Evolutionary conservation across 2,797 vertebrate genomes (phyloP).

Genomic region (Euthynnus affinis): DNA sequence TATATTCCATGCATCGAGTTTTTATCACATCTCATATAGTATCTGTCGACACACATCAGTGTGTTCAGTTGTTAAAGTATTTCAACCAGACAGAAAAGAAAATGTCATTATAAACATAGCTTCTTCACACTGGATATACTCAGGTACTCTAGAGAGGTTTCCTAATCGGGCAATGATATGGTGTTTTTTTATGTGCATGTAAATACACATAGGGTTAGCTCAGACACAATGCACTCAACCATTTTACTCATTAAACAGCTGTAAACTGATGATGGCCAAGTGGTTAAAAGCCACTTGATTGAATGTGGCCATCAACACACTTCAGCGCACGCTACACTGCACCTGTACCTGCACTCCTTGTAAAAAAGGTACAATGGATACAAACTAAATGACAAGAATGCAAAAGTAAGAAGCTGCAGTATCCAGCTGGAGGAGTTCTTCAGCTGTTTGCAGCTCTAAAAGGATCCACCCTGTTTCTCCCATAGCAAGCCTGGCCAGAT

Average conservation of each 20-base stretch:
- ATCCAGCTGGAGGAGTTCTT: slow-evolving; percentile 7
- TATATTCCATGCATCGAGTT: neutral
- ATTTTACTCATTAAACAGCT: slow-evolving; percentile 25
- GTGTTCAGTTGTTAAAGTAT: neutral
- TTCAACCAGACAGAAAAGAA: slow-evolving; percentile 1
- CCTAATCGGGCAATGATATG: neutral
- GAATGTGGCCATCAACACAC: slow-evolving; percentile 24
- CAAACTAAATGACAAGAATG: neutral
- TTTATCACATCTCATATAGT: slow-evolving; percentile 6
- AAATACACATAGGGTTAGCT: slow-evolving; percentile 8
- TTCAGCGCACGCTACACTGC: slow-evolving; percentile 1
- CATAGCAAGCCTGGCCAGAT: too few species aligned
- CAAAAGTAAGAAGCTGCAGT: neutral
- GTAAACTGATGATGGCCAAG: slow-evolving; percentile 37
- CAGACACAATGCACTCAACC: slow-evolving; percentile 24
- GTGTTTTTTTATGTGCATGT: slow-evolving; percentile 9
- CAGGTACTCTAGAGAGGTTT: neutral
- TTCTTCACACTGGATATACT: neutral
- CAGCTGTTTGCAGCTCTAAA: slow-evolving; percentile 7
- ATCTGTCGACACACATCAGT: neutral
- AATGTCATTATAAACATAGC: neutral
- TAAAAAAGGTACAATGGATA: neutral
- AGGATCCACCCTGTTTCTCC: too few species aligned
- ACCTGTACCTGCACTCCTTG: neutral
- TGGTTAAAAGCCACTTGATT: slow-evolving; percentile 47